These are phyloP conservation scores for Melospiza melodia DNA, from an alignment of 2,113 vertebrate genomes.

Conservation along the genomic window DNA sequence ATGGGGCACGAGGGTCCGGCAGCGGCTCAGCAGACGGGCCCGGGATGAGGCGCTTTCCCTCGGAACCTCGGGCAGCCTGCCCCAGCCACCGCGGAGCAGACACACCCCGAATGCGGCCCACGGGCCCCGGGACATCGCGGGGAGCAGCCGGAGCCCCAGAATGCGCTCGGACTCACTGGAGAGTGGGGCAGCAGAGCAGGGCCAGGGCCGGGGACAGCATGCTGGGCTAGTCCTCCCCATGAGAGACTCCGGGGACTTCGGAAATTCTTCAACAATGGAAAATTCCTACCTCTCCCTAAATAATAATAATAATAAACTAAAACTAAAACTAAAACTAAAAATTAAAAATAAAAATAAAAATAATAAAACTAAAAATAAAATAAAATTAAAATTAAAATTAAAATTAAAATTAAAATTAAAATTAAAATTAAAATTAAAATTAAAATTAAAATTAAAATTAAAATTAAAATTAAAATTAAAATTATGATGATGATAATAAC, in stretches of 20 bases:
- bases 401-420: too few species aligned
- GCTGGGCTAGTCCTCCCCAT: accelerated
- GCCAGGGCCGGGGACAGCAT: not conserved
- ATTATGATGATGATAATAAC: not conserved
- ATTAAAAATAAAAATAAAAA: too few species aligned
- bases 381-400: too few species aligned
- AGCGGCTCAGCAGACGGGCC: not conserved
- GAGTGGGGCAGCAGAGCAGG: not conserved
- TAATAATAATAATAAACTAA: not conserved
- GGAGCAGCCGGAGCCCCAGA: not conserved
- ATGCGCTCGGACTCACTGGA: accelerated
- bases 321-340: too few species aligned
- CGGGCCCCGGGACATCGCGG: accelerated
- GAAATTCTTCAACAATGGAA: not conserved
- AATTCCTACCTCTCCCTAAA: not conserved
- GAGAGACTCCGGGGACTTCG: not conserved
- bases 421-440: too few species aligned
- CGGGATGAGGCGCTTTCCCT: not conserved
- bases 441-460: too few species aligned
- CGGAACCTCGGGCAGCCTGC: not conserved
- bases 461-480: too few species aligned
- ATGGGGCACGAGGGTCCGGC: not conserved
- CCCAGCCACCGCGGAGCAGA: accelerated
- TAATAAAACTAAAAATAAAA: too few species aligned
- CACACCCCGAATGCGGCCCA: accelerated